Base-by-base conservation (phyloP, 2,113 vertebrate genomes). In the Mandrillus leucophaeus region DNA sequence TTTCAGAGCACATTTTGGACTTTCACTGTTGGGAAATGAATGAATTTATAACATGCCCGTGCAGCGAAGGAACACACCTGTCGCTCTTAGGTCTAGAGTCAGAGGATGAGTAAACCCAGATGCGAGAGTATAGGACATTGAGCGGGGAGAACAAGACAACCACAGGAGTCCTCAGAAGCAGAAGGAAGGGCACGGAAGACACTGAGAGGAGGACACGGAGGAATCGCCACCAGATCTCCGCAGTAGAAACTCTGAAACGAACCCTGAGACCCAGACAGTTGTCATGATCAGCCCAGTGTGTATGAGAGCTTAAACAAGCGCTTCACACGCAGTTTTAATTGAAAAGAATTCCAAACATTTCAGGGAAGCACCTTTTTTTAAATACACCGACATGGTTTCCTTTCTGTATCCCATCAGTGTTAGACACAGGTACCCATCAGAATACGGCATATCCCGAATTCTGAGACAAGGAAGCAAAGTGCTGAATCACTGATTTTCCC, bases 1-100 rank as follows among this genome's bases (percentile, higher is more conserved):
- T 89, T 83, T 30, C 40, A 40, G 90, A 88, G 48, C 45, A 76
- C 61, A 40, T 52, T 45, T 89, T 55, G 64, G 61, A 45, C 45
- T 66, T 90, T 45, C 45, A 5, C n/a, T 23, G 2, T 16, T n/a
- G 27, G 81, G 50, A 64, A 86, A 27, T 35, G 25, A 32, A n/a
- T 90, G 68, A 11, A 32, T 88, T 57, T 5, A 1, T 78, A 64
- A 40, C 18, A 1, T 38, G 30, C 87, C 50, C 79, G 27, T 13
- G 3, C 25, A 48, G 14, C 0, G 2, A 64, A 57, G 81, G 38
- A 38, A 20, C n/a, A 80, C 6, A 30, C 38, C 45, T 50, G n/a
- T n/a, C 40, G 11, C 50, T 50, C 76, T 66, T 38, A 84, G 8
- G 55, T 78, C 55, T n/a, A 38, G 80, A 70, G 16, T 35, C 30